A percentile compares a stretch with the other conserved stretches of the same genome.
Evolutionary conservation across 2,113 vertebrate genomes (phyloP).

Genomic region (Pseudopipra pipra): DNA sequence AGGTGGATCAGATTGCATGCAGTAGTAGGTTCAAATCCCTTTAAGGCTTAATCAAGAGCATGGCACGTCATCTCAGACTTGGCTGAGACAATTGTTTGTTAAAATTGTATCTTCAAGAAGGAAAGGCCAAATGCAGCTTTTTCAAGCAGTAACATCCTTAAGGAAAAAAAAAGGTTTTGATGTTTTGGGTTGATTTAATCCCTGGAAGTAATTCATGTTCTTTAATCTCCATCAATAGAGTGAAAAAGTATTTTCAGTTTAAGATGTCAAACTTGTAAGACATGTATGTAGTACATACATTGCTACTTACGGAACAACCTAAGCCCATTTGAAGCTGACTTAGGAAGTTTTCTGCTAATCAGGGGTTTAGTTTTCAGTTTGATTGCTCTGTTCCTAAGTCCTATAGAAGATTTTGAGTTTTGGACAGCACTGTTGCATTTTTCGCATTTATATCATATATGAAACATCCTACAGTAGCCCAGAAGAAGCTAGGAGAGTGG

Average conservation of each 20-base stretch:
- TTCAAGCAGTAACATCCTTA: neutral
- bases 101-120: neutral
- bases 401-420: neutral
- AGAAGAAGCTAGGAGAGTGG: neutral
- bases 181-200: neutral
- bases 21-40: neutral
- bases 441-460: neutral
- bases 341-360: neutral
- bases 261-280: neutral
- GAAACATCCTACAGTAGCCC: neutral
- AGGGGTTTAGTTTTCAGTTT: neutral
- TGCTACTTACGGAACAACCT: neutral
- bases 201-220: neutral
- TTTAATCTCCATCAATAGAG: neutral
- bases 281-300: neutral
- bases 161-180: neutral
- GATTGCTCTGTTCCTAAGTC: neutral
- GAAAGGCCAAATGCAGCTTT: neutral
- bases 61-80: neutral
- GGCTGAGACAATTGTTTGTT: neutral
- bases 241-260: neutral
- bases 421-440: neutral
- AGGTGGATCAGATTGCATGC: neutral
- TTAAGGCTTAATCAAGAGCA: neutral
- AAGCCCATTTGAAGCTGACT: neutral